Percentiles rank a stretch among this genome's conserved stretches.
Evolutionary conservation across 2,888 invertebrate genomes (phyloP).

Genomic region (Cerceris rybyensis): DNA sequence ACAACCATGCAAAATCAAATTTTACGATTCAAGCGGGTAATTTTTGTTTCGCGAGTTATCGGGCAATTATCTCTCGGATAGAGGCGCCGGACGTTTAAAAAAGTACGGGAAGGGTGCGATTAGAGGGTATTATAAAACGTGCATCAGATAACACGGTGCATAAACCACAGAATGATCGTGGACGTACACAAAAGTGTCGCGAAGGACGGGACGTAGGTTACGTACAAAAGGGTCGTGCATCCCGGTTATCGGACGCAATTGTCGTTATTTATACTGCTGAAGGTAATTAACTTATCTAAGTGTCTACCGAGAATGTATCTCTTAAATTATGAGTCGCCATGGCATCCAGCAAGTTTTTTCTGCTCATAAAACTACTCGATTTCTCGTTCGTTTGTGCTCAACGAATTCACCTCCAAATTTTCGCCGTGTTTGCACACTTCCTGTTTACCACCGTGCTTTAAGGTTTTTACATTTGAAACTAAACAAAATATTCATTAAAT

Average conservation of each 20-base stretch:
- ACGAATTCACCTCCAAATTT: slow-evolving; percentile 36
- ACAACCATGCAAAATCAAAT: too few species aligned
- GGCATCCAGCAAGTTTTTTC: slow-evolving; percentile 50
- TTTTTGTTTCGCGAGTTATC: slow-evolving; percentile 1
- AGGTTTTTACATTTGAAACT: too few species aligned
- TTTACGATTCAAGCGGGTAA: not conserved
- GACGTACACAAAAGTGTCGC: slow-evolving; percentile 55
- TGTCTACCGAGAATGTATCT: slow-evolving; percentile 53
- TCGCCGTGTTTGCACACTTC: too few species aligned
- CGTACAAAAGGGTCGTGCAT: slow-evolving; percentile 54
- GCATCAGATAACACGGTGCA: slow-evolving; percentile 47
- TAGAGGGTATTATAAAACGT: slow-evolving; percentile 23
- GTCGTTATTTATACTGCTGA: slow-evolving; percentile 65
- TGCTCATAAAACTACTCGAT: slow-evolving; percentile 47
- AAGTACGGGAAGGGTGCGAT: not conserved
- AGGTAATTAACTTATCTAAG: slow-evolving; percentile 69
- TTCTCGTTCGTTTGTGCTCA: slow-evolving; percentile 49
- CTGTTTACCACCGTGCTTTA: too few species aligned
- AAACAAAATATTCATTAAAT: too few species aligned
- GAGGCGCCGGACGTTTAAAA: not conserved
- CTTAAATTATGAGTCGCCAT: slow-evolving; percentile 50
- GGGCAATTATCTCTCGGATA: not conserved
- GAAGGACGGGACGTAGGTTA: slow-evolving; percentile 24
- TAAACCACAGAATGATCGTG: slow-evolving; percentile 48
- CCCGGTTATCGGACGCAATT: slow-evolving; percentile 63